Base-by-base conservation (phyloP, 2,797 vertebrate genomes). In the Oreonectes daqikongensis region DNA sequence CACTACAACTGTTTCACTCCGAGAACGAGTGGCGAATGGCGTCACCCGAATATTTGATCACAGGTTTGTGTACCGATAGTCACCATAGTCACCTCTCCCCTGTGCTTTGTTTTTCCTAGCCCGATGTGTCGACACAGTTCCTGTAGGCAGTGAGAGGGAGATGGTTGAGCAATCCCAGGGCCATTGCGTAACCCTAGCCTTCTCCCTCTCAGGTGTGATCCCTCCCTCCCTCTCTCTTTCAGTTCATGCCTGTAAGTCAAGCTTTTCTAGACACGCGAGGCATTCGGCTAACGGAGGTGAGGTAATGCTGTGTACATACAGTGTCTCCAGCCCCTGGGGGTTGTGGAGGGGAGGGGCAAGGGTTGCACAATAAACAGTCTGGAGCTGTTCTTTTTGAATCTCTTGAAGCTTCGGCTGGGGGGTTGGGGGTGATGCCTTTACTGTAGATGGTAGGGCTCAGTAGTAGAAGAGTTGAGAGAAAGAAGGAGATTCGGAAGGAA, bases 51-150 rank as follows among this genome's bases (percentile, higher is more conserved):
- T 78, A 69, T 72, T 72, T 26, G 55, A 75, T 75, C 11, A 64
- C 61, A 22, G 55, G 70, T 78, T 81, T 75, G 77, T 83, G 59
- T 81, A 81, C 64, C 59, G 68, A 81, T 84, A 81, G 82, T 85
- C 79, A 26, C 77, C 72, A 84, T 83, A 60, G 83, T 42, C 64
- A 77, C 78, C 46, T 60, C 61, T 44, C 66, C 67, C 15, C 64
- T 1, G 2, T 72, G 60, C 75, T 81, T 84, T 84, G 82, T 84
- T 84, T 82, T 82, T 80, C 65, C 75, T n/a, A 77, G 77, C 53
- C 76, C 55, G 65, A 74, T 83, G 74, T 85, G 83, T 85, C 53
- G 79, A 84, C 79, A 81, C 66, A 81, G 77, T 85, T 85, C 77
- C 77, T 85, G 79, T 81, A 75, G 77, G 77, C 77, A 55, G 64